Conservation (phyloP, 2,888 invertebrate genomes). For the Synanthedon vespiformis region DNA sequence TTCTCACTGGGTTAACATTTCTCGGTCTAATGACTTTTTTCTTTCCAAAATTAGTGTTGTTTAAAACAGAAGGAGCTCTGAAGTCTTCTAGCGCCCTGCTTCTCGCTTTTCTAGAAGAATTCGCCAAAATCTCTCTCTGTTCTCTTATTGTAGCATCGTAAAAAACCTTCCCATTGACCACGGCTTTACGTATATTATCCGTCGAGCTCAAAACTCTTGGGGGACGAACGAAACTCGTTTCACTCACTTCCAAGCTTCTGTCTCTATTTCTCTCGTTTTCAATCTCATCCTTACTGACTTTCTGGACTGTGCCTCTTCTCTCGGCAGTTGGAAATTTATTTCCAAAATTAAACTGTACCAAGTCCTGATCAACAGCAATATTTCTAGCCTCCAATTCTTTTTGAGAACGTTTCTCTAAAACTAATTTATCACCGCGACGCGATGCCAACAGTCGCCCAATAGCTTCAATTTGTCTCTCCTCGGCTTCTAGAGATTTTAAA, state of each 20-base stretch:
- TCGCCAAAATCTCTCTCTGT: slow-evolving; percentile 7
- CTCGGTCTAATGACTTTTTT: slow-evolving; percentile 43
- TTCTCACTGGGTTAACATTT: slow-evolving; percentile 49
- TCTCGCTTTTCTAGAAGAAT: slow-evolving; percentile 21
- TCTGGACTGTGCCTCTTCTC: slow-evolving; percentile 47
- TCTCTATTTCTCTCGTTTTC: slow-evolving; percentile 42
- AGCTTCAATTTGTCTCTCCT: slow-evolving; percentile 62
- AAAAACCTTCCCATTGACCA: slow-evolving; percentile 60
- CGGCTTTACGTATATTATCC: slow-evolving; percentile 53
- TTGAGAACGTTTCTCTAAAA: slow-evolving; percentile 52
- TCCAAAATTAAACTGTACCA: slow-evolving; percentile 46
- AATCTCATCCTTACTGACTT: slow-evolving; percentile 56
- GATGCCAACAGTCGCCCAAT: slow-evolving; percentile 57
- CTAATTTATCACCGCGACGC: slow-evolving; percentile 42
- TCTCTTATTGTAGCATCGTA: slow-evolving; percentile 54
- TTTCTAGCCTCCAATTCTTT: slow-evolving; percentile 49
- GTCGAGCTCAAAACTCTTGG: slow-evolving; percentile 53
- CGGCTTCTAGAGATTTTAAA: slow-evolving; percentile 54
- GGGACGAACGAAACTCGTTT: slow-evolving; percentile 53
- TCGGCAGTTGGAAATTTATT: slow-evolving; percentile 46
- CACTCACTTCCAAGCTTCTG: slow-evolving; percentile 57
- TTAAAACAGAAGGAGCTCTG: slow-evolving; percentile 28
- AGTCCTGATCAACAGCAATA: slow-evolving; percentile 47
- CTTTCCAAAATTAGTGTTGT: slow-evolving; percentile 28
- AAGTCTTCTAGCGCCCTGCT: slow-evolving; percentile 24